A percentile compares a stretch with the other conserved stretches of the same genome.
Conservation (phyloP, 2,888 invertebrate species). For the Bellardia bayeri region DNA sequence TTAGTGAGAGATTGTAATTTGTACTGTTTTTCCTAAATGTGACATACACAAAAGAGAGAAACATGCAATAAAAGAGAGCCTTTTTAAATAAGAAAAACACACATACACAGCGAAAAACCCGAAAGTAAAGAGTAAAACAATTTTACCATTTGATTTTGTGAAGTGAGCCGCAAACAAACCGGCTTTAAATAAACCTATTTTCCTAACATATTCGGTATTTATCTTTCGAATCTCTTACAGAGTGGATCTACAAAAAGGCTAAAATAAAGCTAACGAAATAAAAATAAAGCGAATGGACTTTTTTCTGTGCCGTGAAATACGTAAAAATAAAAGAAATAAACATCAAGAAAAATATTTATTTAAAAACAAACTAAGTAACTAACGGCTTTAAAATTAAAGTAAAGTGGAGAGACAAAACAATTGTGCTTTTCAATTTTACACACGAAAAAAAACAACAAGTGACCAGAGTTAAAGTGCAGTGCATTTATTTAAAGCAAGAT, state of each 20-base stretch:
- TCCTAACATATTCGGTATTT: slow-evolving; percentile 78
- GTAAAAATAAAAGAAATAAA: slow-evolving; percentile 43
- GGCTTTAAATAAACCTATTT: slow-evolving; percentile 82
- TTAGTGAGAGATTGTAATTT: not conserved
- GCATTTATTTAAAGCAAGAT: slow-evolving; percentile 53
- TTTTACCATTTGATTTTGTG: not conserved
- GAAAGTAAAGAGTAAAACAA: not conserved
- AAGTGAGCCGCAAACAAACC: slow-evolving; percentile 76
- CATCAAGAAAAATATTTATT: slow-evolving; percentile 7
- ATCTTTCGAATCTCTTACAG: slow-evolving; percentile 80
- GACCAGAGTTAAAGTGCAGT: slow-evolving; percentile 50
- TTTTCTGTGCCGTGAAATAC: slow-evolving; percentile 53
- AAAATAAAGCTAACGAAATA: slow-evolving; percentile 28
- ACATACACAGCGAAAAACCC: not conserved
- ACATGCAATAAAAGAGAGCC: not conserved
- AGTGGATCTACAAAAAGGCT: slow-evolving; percentile 73
- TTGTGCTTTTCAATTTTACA: slow-evolving; percentile 6
- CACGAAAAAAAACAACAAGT: slow-evolving; percentile 21
- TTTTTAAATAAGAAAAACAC: not conserved
- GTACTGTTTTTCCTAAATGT: not conserved
- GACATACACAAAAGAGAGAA: not conserved
- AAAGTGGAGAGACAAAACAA: slow-evolving; percentile 6
- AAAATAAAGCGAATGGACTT: slow-evolving; percentile 23
- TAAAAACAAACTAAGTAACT: slow-evolving; percentile 16
- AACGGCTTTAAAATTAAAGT: slow-evolving; percentile 33